Evolutionary conservation across 2,113 vertebrate species (phyloP), one percentile per base, ranked within the genome.

Genomic region (Benitochromis conjunctus): DNA sequence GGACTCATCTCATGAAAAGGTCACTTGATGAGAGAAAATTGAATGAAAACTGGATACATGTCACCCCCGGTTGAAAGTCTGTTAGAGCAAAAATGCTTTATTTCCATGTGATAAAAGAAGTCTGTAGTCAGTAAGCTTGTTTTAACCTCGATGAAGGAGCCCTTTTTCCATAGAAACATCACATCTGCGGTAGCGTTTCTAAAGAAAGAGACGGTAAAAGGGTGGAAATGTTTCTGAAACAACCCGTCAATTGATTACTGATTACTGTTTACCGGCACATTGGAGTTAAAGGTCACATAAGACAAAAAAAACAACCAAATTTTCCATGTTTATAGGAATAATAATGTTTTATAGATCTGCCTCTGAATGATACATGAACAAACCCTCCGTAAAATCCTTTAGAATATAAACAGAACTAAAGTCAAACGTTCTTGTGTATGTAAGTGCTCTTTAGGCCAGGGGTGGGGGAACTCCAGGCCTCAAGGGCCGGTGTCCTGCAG

Each of bases 1-100:
- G 86, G 66, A 66, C 69, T 80, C 36, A 6, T 83, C 64, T 82
- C 29, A 46, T 84, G 60, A 57, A 88, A 83, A 86, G 81, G 76
- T 43, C 54, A 38, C 53, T 48, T 18, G 60, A 85, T 57, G 31
- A 21, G 21, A 79, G 76, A 51, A 81, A 87, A 82, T 34, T 81
- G 53, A 56, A 86, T 84, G 82, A 80, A 77, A 71, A 77, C 62
- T 26, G 48, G 57, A 57, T 19, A 34, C 10, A 2, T 3, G 9
- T 53, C 38, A 46, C 18, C 18, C 14, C n/a, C 48, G 13, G 18
- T 71, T 80, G 34, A 55, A 79, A 26, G 66, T 81, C 51, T 74
- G 21, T 57, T 58, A 16, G 46, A 88, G 55, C 24, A 26, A 19
- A 88, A 74, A 81, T 57, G 41, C 34, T 57, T 57, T 81, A 66